Evolutionary conservation across 1,140 invertebrate genomes (phyloP).

Genomic region (Philaenus spumarius): DNA sequence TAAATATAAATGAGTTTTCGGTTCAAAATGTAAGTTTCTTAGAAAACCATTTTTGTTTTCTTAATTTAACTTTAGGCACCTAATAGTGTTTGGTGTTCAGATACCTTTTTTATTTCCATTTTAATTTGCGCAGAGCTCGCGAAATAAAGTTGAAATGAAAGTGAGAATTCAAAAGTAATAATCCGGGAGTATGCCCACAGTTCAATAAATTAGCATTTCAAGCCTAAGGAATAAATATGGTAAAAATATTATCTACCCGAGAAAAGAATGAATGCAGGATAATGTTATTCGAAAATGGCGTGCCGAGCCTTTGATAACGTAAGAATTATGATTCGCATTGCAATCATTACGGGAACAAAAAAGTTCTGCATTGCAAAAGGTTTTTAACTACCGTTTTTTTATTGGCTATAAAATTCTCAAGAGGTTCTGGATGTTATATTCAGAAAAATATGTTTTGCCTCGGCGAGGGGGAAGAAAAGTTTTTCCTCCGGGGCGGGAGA

Average conservation of each 20-base stretch:
- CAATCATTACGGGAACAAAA: slow-evolving; percentile 20
- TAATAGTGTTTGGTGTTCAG: too few relatives aligned
- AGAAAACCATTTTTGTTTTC: too few relatives aligned
- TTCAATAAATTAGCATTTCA: slow-evolving; percentile 14
- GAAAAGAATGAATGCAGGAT: neutral
- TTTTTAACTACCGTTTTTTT: slow-evolving; percentile 26
- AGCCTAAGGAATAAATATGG: slow-evolving; percentile 11
- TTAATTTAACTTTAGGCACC: too few relatives aligned
- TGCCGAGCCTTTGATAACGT: slow-evolving; percentile 9
- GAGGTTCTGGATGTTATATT: slow-evolving; percentile 24
- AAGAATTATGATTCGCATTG: slow-evolving; percentile 15
- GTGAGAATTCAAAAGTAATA: too few relatives aligned
- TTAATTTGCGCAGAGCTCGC: too few relatives aligned
- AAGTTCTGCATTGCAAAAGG: slow-evolving; percentile 24
- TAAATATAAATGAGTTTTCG: too few relatives aligned
- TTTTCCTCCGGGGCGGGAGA: neutral
- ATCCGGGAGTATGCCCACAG: too few relatives aligned
- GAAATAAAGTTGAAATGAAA: too few relatives aligned
- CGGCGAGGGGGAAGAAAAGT: neutral
- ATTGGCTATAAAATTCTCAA: slow-evolving; percentile 27
- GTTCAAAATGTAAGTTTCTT: too few relatives aligned
- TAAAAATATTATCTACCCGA: neutral
- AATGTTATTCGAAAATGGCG: slow-evolving; percentile 14
- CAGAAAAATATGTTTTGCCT: slow-evolving; percentile 8
- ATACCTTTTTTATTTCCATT: too few relatives aligned